Conservation (phyloP, 2,888 invertebrate species). For the Germaria angustata region DNA sequence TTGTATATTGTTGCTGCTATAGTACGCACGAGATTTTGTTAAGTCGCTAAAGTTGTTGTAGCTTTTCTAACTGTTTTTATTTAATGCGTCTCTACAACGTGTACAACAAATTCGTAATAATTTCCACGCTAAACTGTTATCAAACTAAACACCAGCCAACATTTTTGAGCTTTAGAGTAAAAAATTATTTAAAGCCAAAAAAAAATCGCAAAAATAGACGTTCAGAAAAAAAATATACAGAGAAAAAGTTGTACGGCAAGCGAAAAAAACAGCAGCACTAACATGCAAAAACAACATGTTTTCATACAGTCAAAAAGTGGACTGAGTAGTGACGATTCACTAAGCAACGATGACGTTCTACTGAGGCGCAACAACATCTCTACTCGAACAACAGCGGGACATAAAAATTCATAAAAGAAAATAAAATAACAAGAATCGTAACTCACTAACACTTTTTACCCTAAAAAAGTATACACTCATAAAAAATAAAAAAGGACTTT, state of each 20-base stretch:
- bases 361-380: not conserved
- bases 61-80: conserved; percentile 9
- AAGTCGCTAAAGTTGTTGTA: not conserved
- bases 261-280: not conserved
- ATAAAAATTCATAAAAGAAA: not conserved
- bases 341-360: conserved; percentile 39
- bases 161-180: conserved; percentile 72
- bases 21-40: conserved; percentile 31
- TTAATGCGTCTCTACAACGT: conserved; percentile 53
- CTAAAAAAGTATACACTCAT: not conserved
- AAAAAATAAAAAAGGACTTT: not conserved
- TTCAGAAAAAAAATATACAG: conserved; percentile 9
- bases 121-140: conserved; percentile 79
- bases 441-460: not conserved
- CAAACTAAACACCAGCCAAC: conserved; percentile 75
- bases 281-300: conserved; percentile 21
- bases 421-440: not conserved
- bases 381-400: not conserved
- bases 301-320: conserved; percentile 37
- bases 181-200: not conserved
- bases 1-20: not conserved
- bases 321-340: conserved; percentile 50
- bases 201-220: conserved; percentile 15
- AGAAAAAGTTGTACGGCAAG: not conserved
- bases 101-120: conserved; percentile 79